Percentiles rank a stretch among this genome's conserved stretches.
Evolutionary conservation across 1,140 invertebrate species (phyloP).

Genomic region (Leucophenga varia): DNA sequence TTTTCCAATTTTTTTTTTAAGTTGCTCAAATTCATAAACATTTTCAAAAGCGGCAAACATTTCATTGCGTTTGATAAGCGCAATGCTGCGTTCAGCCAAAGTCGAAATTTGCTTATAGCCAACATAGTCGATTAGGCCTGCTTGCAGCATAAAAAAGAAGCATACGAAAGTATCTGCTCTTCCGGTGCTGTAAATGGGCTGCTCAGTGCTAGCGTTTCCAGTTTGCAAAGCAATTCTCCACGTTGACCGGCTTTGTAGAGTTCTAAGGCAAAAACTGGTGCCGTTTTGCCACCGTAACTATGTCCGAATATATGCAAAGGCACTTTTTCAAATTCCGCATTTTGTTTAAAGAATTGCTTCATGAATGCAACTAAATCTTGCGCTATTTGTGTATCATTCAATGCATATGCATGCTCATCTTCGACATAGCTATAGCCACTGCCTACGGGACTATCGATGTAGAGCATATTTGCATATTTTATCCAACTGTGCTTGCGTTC

Average conservation of each 20-base stretch:
- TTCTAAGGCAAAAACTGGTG: slow-evolving; percentile 67
- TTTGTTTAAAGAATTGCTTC: slow-evolving; percentile 61
- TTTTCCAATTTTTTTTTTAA: too few relatives aligned
- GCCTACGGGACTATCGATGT: slow-evolving; percentile 89
- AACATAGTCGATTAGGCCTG: slow-evolving; percentile 16
- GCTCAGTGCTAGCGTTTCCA: slow-evolving; percentile 75
- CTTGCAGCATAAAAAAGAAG: slow-evolving; percentile 59
- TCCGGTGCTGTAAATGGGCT: slow-evolving; percentile 83
- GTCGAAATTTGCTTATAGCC: too few relatives aligned
- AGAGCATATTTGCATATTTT: slow-evolving; percentile 73
- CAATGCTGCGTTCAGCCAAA: too few relatives aligned
- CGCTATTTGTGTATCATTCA: slow-evolving; percentile 71
- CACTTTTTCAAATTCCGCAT: slow-evolving; percentile 67
- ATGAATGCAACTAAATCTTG: slow-evolving; percentile 72
- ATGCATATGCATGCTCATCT: slow-evolving; percentile 56
- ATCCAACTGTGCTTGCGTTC: slow-evolving; percentile 74
- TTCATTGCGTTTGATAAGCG: too few relatives aligned
- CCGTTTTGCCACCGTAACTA: slow-evolving; percentile 87
- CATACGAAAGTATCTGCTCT: slow-evolving; percentile 75
- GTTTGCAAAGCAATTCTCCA: slow-evolving; percentile 66
- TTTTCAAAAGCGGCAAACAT: too few relatives aligned
- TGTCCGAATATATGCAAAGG: slow-evolving; percentile 79
- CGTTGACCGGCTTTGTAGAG: slow-evolving; percentile 62
- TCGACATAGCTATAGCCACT: slow-evolving; percentile 81
- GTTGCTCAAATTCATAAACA: background rate